Conservation (phyloP, 2,113 vertebrate genomes). For the Panthera uncia region DNA sequence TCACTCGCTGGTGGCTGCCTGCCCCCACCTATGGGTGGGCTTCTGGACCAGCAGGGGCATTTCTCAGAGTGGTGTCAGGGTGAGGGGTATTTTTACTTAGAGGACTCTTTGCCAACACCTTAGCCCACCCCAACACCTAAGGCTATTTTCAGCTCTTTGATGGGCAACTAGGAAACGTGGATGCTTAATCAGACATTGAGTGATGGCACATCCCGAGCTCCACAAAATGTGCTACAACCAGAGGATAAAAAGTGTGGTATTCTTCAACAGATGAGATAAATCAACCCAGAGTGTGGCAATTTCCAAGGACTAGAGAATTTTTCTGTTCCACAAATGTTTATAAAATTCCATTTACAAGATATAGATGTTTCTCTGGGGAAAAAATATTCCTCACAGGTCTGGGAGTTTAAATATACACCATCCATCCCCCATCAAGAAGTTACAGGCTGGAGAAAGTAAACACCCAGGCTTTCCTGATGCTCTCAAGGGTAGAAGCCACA, state of each 20-base stretch:
- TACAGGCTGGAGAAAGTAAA: conserved; percentile 1
- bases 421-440: not conserved
- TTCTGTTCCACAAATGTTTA: conserved; percentile 53
- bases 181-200: not conserved
- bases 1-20: not conserved
- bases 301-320: conserved; percentile 62
- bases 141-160: not conserved
- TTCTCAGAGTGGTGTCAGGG: not conserved
- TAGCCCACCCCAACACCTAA: not conserved
- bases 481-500: not conserved
- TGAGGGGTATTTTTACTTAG: not conserved
- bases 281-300: conserved; percentile 32
- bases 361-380: conserved; percentile 52
- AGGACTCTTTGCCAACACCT: not conserved
- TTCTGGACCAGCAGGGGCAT: not conserved
- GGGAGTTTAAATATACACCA: conserved; percentile 44
- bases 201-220: not conserved
- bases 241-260: not conserved
- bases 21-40: rapidly evolving
- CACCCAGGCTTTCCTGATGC: not conserved
- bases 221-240: rapidly evolving
- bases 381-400: conserved; percentile 41
- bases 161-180: not conserved
- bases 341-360: conserved; percentile 72
- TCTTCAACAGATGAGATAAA: not conserved